Evolutionary conservation across 2,113 vertebrate species (phyloP), one percentile per base, ranked within the genome.

Genomic region (Salvelinus alpinus): DNA sequence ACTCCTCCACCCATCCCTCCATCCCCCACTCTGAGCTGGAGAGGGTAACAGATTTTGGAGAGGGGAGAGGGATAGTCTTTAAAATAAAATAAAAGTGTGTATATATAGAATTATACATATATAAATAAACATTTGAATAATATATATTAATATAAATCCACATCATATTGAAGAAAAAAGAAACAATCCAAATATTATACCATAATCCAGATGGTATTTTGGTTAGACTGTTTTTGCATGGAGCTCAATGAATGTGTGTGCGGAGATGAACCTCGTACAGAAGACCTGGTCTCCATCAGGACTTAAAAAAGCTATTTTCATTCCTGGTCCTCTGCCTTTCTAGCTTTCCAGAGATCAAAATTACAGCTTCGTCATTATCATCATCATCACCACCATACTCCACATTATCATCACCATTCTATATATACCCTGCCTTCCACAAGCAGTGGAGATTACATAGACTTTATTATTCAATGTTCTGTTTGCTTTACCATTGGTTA

Each of bases 71-170:
- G 44, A 64, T 72, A 74, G 69, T 73, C 73, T 62, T 64, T 25
- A 25, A 72, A 25, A 85, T 76, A 80, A 54, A 64, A 5, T 67
- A 38, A 9, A 31, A 5, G 31, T 34, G 31, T 73, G 14, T 80
- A 74, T 75, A 51, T 73, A 80, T 75, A 72, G 44, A 78, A 4
- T 75, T n/a, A 34, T n/a, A 27, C 31, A 34, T 38, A 22, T 31
- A 68, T 68, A 66, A 57, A 72, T 72, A 74, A 29, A 78, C 51
- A 72, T 48, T 68, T 22, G 12, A 64, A 70, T 72, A 76, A 71
- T 62, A 80, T 76, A 76, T 85, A 79, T 82, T 72, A 80, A 80
- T 82, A 80, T 77, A 78, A 80, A 78, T 60, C 64, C 69, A 78
- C 64, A 77, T 81, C 75, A 38, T 38, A 38, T 38, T 38, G 7